A percentile compares a stretch with the other conserved stretches of the same genome.
phyloP scores from a whole-genome alignment of 2,113 vertebrate genomes.

The Nestor notabilis region DNA sequence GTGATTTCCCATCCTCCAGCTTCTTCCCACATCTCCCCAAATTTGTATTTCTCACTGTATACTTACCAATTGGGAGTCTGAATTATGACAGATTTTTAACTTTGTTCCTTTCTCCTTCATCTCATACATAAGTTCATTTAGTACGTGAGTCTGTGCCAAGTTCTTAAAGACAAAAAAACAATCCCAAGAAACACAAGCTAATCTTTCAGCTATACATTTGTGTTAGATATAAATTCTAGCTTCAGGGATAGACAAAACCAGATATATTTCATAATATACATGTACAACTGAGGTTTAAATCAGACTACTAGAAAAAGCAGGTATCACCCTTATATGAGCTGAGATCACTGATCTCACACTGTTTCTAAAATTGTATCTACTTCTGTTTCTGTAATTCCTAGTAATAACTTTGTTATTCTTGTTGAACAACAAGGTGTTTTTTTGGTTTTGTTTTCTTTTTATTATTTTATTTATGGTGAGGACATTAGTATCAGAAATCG shows the following conservation, averaged over 20 bases:
- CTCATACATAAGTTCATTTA: constrained; percentile 91
- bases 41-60: not conserved
- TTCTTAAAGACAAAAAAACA: constrained; percentile 77
- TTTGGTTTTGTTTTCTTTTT: not conserved
- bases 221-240: not conserved
- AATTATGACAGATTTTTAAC: constrained; percentile 85
- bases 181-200: not conserved
- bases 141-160: constrained; percentile 91
- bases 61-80: constrained; percentile 86
- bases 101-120: constrained; percentile 93
- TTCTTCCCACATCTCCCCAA: not conserved
- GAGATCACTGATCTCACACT: not conserved
- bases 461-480: not conserved
- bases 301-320: not conserved
- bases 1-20: not conserved
- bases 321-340: not conserved
- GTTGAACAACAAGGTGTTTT: not conserved
- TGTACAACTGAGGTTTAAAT: not conserved
- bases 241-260: not conserved
- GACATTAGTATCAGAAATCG: not conserved
- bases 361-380: not conserved
- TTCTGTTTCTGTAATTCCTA: not conserved
- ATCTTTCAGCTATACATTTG: not conserved
- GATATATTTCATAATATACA: not conserved
- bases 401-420: not conserved